These are phyloP conservation scores for Falcunculus frontatus DNA, from an alignment of 2,113 vertebrate genomes.

Conservation along the genomic window DNA sequence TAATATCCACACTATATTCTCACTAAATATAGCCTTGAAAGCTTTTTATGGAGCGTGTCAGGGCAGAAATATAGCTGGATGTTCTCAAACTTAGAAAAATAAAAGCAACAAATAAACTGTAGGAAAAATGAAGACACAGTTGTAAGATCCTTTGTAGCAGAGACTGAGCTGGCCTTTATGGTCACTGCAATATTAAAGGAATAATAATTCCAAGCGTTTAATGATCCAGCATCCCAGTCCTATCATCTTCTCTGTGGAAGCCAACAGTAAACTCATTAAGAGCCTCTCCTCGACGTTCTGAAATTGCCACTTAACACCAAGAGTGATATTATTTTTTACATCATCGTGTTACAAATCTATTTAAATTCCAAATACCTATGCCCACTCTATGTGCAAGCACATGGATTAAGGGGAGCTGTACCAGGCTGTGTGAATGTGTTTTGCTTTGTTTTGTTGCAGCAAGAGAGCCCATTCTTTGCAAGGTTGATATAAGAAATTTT, in stretches of 20 bases:
- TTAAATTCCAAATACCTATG: not conserved
- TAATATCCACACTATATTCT: not conserved
- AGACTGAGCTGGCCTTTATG: not conserved
- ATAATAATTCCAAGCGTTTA: not conserved
- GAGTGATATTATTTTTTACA: conserved; percentile 7
- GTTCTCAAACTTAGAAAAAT: not conserved
- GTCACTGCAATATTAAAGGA: not conserved
- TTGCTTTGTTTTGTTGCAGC: not conserved
- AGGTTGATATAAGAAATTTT: not conserved
- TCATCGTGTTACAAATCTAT: not conserved
- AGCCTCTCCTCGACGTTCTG: not conserved
- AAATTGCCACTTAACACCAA: conserved; percentile 16
- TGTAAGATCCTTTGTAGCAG: not conserved
- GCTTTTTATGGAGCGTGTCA: not conserved
- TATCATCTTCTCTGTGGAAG: conserved; percentile 6
- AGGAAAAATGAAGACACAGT: not conserved
- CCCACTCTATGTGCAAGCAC: not conserved
- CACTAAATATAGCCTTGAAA: not conserved
- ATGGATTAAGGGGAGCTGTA: not conserved
- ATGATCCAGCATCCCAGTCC: not conserved
- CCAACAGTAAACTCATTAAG: conserved; percentile 22
- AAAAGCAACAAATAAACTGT: not conserved
- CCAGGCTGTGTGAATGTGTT: not conserved
- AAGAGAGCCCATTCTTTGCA: not conserved
- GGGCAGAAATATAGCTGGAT: not conserved